Evolutionary conservation across 2,113 vertebrate genomes (phyloP), one percentile per base, ranked within the genome.

Genomic region (Anthoscopus minutus): DNA sequence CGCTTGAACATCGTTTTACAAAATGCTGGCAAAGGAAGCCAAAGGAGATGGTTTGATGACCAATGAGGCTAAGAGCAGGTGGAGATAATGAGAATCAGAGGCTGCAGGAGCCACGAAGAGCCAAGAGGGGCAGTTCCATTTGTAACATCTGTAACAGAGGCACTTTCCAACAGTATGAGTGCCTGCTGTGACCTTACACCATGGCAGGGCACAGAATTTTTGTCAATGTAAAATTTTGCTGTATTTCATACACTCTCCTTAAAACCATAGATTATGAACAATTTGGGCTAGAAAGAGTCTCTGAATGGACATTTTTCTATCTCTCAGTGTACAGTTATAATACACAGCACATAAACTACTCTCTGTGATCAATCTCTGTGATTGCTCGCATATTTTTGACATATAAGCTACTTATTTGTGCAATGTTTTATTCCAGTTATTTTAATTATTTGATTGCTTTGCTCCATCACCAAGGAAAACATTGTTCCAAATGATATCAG

Each of bases 361-460:
- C 21, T 48, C 65, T 35, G n/a, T n/a, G n/a, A n/a, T n/a, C n/a
- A n/a, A n/a, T n/a, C n/a, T n/a, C n/a, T n/a, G n/a, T n/a, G 30
- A 62, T 42, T 44, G 44, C 82, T 69, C 23, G 33, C 8, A 35
- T 48, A 79, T 91, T 85, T 81, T 18, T 66, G 47, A 78, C 42
- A 76, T 28, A 67, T 20, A 82, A 71, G 33, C 11, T 72, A 24
- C 37, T 78, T 76, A 65, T 54, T 80, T 80, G 35, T 84, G 24
- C 53, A 91, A 58, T 47, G 24, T 22, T 67, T n/a, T 53, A 74
- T 69, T 85, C 38, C 33, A 69, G 48, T 22, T 81, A 76, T 88
- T 92, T 93, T 77, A 93, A 37, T 89, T 4, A 53, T 58, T 16
- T 72, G 47, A 65, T 70, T 79, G 15, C 23, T 77, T 92, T 86